Base-by-base conservation (phyloP, 2,113 vertebrate species). In the Hypomesus transpacificus region DNA sequence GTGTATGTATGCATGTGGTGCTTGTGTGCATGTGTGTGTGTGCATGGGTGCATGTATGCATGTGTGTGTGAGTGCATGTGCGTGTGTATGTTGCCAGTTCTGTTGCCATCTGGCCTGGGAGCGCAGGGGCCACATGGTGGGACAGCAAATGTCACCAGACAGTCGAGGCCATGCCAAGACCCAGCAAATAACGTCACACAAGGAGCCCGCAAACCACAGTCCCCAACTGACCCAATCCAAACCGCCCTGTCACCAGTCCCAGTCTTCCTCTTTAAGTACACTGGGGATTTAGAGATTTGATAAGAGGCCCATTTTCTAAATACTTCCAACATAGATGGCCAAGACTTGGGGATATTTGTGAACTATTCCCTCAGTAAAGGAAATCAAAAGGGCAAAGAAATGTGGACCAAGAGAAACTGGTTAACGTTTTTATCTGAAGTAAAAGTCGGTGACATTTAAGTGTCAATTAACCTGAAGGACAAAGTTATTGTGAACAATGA, bases 101-200 rank as follows among this genome's bases (percentile, higher is more conserved):
- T 83, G 82, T 74, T 85, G 88, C 88, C 90, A 91, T 90, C 86
- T 91, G 88, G 87, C 86, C 86, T 87, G 82, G 80, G 81, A 89
- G 84, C 72, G 81, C 82, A 83, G 76, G 74, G 85, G 86, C 87
- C 82, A 83, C 87, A 88, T 90, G 87, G 87, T 82, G 88, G 63
- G 85, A 78, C 80, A 89, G 87, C 88, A 91, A 91, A 91, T 90
- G 88, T 86, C 88, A 90, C 74, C 56, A 81, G 82, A 77, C 82
- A 75, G 82, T 72, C 83, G 74, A 64, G 70, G 81, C 79, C 72
- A 73, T 80, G 87, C 89, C 85, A 87, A 86, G 80, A 84, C 69
- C 79, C 46, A 75, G 79, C 75, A 81, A 78, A 81, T 89, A 82
- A 90, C 83, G 80, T 89, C 84, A 90, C 28, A n/a, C 31, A 61